phyloP scores from a whole-genome alignment of 2,797 vertebrate species.

The Sphenodon punctatus region DNA sequence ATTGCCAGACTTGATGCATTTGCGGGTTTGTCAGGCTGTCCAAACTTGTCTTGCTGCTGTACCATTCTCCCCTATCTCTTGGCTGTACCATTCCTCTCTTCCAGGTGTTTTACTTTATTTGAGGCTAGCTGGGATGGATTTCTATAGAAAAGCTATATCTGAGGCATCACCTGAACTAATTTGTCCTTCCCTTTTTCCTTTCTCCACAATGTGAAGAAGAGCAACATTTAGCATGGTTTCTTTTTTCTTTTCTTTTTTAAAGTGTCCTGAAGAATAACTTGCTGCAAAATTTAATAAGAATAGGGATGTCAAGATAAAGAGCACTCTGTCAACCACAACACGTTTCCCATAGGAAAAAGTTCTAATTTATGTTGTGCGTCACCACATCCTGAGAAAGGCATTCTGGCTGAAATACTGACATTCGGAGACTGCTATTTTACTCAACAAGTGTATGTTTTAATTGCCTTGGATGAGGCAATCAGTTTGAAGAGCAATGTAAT shows the following conservation, averaged over 20 bases:
- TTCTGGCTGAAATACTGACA: slow-evolving; percentile 53
- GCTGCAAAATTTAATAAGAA: slow-evolving; percentile 38
- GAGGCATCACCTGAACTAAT: neutral
- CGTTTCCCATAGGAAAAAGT: slow-evolving; percentile 38
- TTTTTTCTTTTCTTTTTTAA: too few species aligned
- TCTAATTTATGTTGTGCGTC: slow-evolving; percentile 24
- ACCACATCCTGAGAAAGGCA: slow-evolving; percentile 55
- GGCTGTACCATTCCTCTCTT: neutral
- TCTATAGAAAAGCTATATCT: too few species aligned
- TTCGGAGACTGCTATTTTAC: slow-evolving; percentile 47
- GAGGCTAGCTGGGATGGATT: neutral
- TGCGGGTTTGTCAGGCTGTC: neutral
- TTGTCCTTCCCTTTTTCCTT: neutral
- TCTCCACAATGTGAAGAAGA: neutral
- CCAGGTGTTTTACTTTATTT: neutral
- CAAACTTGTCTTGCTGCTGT: neutral
- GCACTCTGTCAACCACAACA: slow-evolving; percentile 50
- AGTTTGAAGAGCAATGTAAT: slow-evolving; percentile 42
- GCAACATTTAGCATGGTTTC: neutral
- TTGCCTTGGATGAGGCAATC: slow-evolving; percentile 55
- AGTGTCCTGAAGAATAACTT: slow-evolving; percentile 47
- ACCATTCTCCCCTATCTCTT: neutral
- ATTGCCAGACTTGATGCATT: slow-evolving; percentile 1
- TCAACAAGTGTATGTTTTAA: slow-evolving; percentile 51
- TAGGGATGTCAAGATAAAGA: slow-evolving; percentile 45